A percentile compares a stretch with the other conserved stretches of the same genome.
Conservation (phyloP, 1,140 invertebrate genomes). For the Trichonephila clavata region DNA sequence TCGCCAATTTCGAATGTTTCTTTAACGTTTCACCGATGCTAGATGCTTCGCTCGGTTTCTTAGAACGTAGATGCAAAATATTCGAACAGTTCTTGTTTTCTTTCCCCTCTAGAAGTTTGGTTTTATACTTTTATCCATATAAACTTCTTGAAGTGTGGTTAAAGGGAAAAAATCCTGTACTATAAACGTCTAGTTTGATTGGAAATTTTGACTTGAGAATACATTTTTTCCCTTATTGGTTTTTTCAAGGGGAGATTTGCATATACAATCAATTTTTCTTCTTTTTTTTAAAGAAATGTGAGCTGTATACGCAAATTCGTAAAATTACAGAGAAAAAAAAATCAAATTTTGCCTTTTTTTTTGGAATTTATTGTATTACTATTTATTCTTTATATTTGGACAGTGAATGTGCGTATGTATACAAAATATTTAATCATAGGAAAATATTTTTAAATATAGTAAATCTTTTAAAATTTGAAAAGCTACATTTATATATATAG, state of each 20-base stretch:
- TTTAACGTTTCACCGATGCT: constrained; percentile 31
- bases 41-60: not conserved
- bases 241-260: not conserved
- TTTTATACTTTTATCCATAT: not conserved
- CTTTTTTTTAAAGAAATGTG: not conserved
- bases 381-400: no score
- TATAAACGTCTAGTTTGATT: constrained; percentile 12
- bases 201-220: not conserved
- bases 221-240: not conserved
- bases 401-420: no score
- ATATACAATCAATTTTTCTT: not conserved
- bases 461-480: no score
- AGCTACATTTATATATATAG: no score
- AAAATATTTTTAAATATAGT: no score
- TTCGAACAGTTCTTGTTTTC: constrained; percentile 42
- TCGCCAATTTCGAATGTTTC: constrained; percentile 66
- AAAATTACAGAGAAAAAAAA: not conserved
- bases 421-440: no score
- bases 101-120: not conserved
- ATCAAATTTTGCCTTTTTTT: no score
- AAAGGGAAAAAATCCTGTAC: not conserved
- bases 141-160: not conserved
- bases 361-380: no score
- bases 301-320: not conserved
- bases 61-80: constrained; percentile 13